Percentiles rank a stretch among this genome's conserved stretches.
Conservation (phyloP, 2,113 vertebrate species). For the Myodes glareolus region DNA sequence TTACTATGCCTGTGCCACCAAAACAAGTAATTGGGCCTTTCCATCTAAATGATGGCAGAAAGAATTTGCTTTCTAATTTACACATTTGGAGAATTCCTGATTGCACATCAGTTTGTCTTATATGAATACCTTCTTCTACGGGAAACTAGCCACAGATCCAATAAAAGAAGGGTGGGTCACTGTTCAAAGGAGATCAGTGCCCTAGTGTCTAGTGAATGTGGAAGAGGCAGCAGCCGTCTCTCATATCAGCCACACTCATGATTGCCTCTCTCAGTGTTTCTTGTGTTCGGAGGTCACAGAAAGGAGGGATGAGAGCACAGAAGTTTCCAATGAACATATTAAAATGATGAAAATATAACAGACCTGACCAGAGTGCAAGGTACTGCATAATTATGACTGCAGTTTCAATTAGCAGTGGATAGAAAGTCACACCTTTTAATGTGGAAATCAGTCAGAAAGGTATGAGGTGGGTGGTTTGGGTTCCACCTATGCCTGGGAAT, state of each 20-base stretch:
- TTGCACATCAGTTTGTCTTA: background rate
- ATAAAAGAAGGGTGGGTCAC: background rate
- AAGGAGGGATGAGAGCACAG: background rate
- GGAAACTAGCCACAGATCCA: background rate
- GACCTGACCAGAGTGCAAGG: background rate
- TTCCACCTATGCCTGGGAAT: background rate
- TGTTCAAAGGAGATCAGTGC: background rate
- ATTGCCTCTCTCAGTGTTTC: background rate
- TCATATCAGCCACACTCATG: background rate
- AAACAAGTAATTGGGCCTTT: conserved; percentile 17
- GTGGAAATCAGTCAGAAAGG: background rate
- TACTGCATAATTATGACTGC: background rate
- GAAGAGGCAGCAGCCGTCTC: background rate
- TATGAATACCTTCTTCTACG: background rate
- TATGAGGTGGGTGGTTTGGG: background rate
- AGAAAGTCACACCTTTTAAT: background rate
- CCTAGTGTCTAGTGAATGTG: background rate
- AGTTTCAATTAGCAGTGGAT: conserved; percentile 6
- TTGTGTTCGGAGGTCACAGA: background rate
- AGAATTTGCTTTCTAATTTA: conserved; percentile 22
- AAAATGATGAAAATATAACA: background rate
- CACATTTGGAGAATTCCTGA: conserved; percentile 8
- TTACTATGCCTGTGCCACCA: background rate
- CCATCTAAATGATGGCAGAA: background rate
- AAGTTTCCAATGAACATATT: conserved; percentile 46